These are phyloP conservation scores for Epinephelus lanceolatus DNA, from an alignment of 2,113 vertebrate species.

Conservation along the genomic window DNA sequence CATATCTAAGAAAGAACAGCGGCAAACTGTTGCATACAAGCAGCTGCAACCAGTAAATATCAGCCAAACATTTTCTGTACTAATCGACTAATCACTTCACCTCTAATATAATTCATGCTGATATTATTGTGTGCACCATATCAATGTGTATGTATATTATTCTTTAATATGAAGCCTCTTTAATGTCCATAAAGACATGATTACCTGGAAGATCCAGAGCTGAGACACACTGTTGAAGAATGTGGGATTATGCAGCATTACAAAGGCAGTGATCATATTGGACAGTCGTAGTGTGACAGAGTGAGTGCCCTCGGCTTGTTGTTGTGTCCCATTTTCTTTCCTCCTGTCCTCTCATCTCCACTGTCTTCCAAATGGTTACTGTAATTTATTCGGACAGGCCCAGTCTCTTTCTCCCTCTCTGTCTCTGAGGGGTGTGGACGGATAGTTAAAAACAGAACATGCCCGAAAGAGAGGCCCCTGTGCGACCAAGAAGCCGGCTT, in stretches of 20 bases:
- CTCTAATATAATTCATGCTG: neutral
- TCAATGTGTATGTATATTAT: neutral
- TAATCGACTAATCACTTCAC: neutral
- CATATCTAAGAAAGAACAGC: too few species aligned
- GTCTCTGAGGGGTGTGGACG: conserved; percentile 62
- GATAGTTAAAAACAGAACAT: conserved; percentile 69
- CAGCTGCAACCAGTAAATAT: too few species aligned
- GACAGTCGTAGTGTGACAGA: conserved; percentile 50
- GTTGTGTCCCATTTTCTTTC: conserved; percentile 70
- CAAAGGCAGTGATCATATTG: conserved; percentile 57
- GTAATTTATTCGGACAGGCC: conserved; percentile 76
- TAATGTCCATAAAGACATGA: neutral
- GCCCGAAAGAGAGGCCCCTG: conserved; percentile 42
- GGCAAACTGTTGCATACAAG: too few species aligned
- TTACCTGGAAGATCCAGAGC: neutral
- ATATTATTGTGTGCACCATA: neutral
- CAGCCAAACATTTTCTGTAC: neutral
- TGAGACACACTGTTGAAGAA: conserved; percentile 42
- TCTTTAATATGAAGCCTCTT: neutral
- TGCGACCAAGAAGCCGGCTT: conserved; percentile 17
- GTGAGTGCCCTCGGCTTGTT: conserved; percentile 62
- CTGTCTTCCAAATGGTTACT: conserved; percentile 66
- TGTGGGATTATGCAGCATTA: conserved; percentile 26
- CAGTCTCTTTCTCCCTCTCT: conserved; percentile 43
- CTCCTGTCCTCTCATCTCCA: conserved; percentile 42